Evolutionary conservation across 2,888 invertebrate species (phyloP).

Genomic region (Pristionchus exspectatus): DNA sequence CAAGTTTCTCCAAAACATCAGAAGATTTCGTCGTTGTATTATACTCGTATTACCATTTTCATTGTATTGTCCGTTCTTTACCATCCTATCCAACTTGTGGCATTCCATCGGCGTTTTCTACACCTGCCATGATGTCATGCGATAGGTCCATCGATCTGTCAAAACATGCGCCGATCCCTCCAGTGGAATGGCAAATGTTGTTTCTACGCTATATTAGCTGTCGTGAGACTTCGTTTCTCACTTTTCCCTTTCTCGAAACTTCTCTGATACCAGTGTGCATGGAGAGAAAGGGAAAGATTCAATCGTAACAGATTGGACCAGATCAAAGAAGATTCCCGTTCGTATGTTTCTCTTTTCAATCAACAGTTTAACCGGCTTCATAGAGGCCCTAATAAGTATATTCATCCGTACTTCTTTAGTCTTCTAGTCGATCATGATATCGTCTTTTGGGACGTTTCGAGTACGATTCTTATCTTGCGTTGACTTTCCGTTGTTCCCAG

Average conservation of each 20-base stretch:
- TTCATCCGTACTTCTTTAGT: not conserved
- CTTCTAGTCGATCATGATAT: conserved; percentile 11
- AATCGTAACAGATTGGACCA: too few relatives aligned
- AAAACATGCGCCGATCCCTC: not conserved
- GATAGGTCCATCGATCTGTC: not conserved
- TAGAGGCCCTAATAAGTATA: not conserved
- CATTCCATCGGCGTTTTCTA: not conserved
- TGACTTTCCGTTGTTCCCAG: conserved; percentile 26
- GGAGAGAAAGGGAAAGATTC: too few relatives aligned
- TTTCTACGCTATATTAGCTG: conserved; percentile 8
- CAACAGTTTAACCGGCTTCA: not conserved
- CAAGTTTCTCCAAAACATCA: not conserved
- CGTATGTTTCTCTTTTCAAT: not conserved
- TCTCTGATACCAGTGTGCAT: not conserved
- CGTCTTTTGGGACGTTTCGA: not conserved
- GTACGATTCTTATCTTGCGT: conserved; percentile 6
- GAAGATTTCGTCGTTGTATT: not conserved
- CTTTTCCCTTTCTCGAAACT: not conserved
- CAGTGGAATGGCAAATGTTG: not conserved
- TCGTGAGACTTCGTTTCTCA: not conserved
- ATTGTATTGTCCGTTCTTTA: not conserved
- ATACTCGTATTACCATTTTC: not conserved
- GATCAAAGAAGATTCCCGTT: too few relatives aligned
- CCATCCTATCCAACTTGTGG: not conserved
- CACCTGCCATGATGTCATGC: not conserved